Evolutionary conservation across 92 coral and sea anemone species (phyloP).

Genomic region (Porites rus): DNA sequence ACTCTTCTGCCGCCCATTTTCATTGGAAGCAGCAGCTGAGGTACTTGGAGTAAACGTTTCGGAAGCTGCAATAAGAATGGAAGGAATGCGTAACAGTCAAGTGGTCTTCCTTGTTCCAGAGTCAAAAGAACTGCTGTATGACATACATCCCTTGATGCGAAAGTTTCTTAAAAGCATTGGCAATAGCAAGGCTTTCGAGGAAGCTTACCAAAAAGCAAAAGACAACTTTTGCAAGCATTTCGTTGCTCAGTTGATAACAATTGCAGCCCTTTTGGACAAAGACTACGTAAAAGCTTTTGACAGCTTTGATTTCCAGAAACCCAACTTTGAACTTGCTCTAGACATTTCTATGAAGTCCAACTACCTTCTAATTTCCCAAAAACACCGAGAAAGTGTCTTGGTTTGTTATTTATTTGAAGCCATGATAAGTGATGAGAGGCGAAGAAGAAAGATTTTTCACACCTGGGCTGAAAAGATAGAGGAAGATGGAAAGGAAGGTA

Average conservation of each 20-base stretch:
- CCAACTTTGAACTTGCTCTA: constrained; percentile 67
- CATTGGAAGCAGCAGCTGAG: constrained; percentile 28
- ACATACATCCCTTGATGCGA: constrained; percentile 67
- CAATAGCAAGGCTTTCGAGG: background rate
- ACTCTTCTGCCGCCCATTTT: constrained; percentile 55
- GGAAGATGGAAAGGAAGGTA: constrained; percentile 46
- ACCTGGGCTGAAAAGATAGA: constrained; percentile 57
- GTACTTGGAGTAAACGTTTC: constrained; percentile 19
- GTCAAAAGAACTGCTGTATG: constrained; percentile 36
- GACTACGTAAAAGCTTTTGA: constrained; percentile 55
- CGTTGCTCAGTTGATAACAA: constrained; percentile 20
- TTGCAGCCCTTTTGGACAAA: constrained; percentile 48
- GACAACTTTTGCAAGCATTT: constrained; percentile 47
- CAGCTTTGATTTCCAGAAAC: constrained; percentile 54
- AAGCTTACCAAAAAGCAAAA: constrained; percentile 38
- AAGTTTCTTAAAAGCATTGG: constrained; percentile 36
- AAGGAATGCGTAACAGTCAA: constrained; percentile 18
- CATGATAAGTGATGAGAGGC: constrained; percentile 32
- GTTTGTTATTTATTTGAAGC: constrained; percentile 54
- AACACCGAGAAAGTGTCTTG: constrained; percentile 20
- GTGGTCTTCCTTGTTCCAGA: constrained; percentile 8
- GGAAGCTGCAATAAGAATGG: constrained; percentile 34
- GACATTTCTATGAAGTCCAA: constrained; percentile 51
- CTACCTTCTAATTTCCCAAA: constrained; percentile 26
- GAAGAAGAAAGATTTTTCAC: constrained; percentile 29